Base-by-base conservation (phyloP, 2,113 vertebrate species). In the Garra rufa region DNA sequence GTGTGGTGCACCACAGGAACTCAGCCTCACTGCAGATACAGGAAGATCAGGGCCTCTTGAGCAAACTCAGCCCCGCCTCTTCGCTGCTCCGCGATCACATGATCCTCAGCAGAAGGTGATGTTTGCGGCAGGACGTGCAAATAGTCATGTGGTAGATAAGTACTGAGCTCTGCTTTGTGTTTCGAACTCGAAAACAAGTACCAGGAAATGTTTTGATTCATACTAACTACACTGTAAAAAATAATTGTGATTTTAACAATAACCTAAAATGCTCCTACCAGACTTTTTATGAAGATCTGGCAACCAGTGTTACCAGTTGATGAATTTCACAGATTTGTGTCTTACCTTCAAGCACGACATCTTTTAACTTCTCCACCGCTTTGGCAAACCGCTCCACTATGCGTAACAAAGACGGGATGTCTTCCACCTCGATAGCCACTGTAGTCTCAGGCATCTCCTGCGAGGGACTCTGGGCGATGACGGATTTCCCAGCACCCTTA, bases 321-420 rank as follows among this genome's bases (percentile, higher is more conserved):
- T n/a, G n/a, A n/a, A n/a, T n/a, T n/a, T n/a, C n/a, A n/a, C n/a
- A n/a, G n/a, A n/a, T n/a, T n/a, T n/a, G n/a, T n/a, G n/a, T n/a
- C 78, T 89, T 91, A 98, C 97, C 97, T 0, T 98, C 90, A 67
- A 97, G 86, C 61, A 99, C 96, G 28, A 96, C 91, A 0, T 98
- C 97, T 90, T 96, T 97, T 87, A 99, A 96, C 34, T 97, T 98
- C 91, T 98, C 97, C 87, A 99, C 94, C 0, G 95, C 95, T 2
- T 99, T 96, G 0, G 97, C 97, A 0, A 99, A 98, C 28, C 96
- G 95, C 0, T 95, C 95, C 74, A 99, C 97, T 0, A 97, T 94
- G 0, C 92, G 89, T 80, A 99, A 94, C 88, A 99, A 91, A 15
- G 96, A 93, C 0, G 96, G 93, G 89, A 99, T 99, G 92, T 98